Conservation (phyloP, 2,113 vertebrate genomes). For the Paralichthys olivaceus region DNA sequence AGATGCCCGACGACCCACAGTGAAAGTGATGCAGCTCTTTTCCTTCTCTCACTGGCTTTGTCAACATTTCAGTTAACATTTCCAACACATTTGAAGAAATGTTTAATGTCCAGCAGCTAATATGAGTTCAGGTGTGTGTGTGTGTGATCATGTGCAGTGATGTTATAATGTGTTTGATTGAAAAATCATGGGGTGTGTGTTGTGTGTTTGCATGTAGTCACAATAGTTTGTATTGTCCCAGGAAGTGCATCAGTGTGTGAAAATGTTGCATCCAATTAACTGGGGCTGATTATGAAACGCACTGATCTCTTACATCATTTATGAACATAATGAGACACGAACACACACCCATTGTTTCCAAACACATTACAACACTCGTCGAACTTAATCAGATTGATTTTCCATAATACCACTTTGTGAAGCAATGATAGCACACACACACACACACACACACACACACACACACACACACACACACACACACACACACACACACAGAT, state of each 20-base stretch:
- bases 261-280: not conserved
- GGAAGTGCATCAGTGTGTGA: not conserved
- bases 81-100: no score
- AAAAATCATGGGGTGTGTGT: not conserved
- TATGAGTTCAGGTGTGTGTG: no score
- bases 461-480: no score
- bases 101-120: no score
- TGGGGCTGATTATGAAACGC: conserved; percentile 20
- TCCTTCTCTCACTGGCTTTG: no score
- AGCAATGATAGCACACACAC: conserved; percentile 1
- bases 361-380: conserved; percentile 13
- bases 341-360: conserved; percentile 11
- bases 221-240: not conserved
- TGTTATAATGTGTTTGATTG: no score
- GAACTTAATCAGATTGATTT: conserved; percentile 35
- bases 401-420: not conserved
- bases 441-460: no score
- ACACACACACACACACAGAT: no score
- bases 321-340: conserved; percentile 4
- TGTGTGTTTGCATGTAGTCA: not conserved
- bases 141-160: not conserved
- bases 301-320: conserved; percentile 22
- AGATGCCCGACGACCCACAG: no score
- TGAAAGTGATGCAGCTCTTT: no score
- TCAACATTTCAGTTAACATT: no score